phyloP scores from a whole-genome alignment of 1,140 invertebrate species.

The Macrobrachium rosenbergii region DNA sequence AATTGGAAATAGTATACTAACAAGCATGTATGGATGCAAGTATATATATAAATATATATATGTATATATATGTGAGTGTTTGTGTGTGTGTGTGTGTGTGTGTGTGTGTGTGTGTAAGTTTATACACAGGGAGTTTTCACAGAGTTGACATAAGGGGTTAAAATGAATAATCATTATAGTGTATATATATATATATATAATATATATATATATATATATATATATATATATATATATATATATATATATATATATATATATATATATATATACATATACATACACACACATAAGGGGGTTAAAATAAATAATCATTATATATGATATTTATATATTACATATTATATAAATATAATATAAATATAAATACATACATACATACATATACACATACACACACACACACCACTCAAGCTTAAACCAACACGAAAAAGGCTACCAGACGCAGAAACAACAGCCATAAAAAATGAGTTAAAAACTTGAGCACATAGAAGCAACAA shows the following conservation, averaged over 20 bases:
- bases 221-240: no score
- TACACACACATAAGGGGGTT: not conserved
- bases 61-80: constrained; percentile 2
- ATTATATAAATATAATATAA: no score
- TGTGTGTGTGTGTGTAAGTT: not conserved
- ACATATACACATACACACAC: no score
- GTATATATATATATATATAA: not conserved
- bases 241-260: not conserved
- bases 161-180: not conserved
- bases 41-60: not conserved
- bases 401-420: no score
- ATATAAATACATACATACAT: no score
- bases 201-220: not conserved
- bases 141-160: not conserved
- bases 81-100: not conserved
- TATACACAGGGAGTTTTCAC: not conserved
- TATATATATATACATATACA: constrained; percentile 12
- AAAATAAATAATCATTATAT: not conserved
- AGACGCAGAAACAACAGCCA: no score
- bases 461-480: no score
- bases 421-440: no score
- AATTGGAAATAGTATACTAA: no score
- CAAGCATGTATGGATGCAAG: not conserved
- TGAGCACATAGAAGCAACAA: no score
- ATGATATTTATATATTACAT: no score